phyloP scores from a whole-genome alignment of 1,140 invertebrate species.

The Neodiprion pinetum region DNA sequence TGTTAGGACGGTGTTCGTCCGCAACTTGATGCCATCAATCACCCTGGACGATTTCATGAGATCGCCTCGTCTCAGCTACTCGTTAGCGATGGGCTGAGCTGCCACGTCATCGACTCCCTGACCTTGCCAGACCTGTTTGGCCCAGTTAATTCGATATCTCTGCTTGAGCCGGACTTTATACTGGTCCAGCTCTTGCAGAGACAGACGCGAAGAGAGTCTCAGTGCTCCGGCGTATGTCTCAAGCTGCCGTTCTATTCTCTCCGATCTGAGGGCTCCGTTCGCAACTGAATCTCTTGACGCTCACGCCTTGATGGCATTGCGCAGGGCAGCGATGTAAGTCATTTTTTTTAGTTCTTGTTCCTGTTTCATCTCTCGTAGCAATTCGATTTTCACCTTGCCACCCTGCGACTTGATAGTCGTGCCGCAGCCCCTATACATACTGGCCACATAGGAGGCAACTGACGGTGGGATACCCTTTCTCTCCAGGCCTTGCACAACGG shows the following conservation, averaged over 20 bases:
- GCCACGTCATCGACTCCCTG: slow-evolving; percentile 29
- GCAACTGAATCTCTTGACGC: slow-evolving; percentile 24
- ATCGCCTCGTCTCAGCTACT: slow-evolving; percentile 22
- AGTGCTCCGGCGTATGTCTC: slow-evolving; percentile 14
- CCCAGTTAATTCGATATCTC: slow-evolving; percentile 21
- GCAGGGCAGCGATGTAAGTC: slow-evolving; percentile 28
- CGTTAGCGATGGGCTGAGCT: slow-evolving; percentile 26
- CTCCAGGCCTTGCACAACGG: no score
- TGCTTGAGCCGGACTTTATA: slow-evolving; percentile 12
- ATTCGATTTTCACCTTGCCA: no score
- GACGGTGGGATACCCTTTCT: no score
- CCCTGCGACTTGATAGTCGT: no score
- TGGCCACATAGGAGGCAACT: no score
- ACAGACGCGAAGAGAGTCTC: slow-evolving; percentile 12
- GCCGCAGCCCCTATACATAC: no score
- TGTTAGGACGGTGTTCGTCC: slow-evolving; percentile 2
- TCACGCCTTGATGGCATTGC: slow-evolving; percentile 25
- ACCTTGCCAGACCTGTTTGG: slow-evolving; percentile 27
- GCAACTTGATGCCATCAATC: not conserved
- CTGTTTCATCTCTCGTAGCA: no score
- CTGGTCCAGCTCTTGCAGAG: slow-evolving; percentile 13
- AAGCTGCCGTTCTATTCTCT: not conserved
- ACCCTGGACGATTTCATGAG: slow-evolving; percentile 29
- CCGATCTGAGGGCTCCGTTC: slow-evolving; percentile 2
- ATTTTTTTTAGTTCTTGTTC: slow-evolving; percentile 14